These are phyloP conservation scores for Metalampra italica DNA, from an alignment of 2,888 invertebrate species.

Conservation along the genomic window DNA sequence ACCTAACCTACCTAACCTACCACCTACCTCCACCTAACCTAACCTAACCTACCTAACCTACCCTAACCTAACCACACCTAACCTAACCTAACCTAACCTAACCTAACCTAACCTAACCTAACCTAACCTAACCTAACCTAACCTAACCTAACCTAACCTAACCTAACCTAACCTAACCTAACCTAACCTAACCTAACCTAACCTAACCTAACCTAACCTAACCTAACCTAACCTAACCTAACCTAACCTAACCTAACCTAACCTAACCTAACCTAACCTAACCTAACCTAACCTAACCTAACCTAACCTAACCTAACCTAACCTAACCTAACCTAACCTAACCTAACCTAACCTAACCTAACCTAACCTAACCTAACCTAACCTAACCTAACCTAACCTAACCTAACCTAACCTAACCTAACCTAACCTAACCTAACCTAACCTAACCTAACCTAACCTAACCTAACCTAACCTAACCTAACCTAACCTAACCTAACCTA, in stretches of 20 bases:
- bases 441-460: constrained; percentile 10
- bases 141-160: constrained; percentile 8
- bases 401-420: constrained; percentile 10
- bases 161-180: constrained; percentile 10
- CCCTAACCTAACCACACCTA: neutral
- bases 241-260: constrained; percentile 10
- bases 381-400: constrained; percentile 7
- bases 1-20: no score
- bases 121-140: constrained; percentile 4
- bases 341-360: constrained; percentile 10
- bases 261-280: constrained; percentile 8
- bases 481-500: constrained; percentile 8
- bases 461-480: constrained; percentile 7
- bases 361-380: constrained; percentile 8
- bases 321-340: constrained; percentile 10
- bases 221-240: constrained; percentile 10
- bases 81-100: constrained; percentile 3
- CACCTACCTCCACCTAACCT: no score
- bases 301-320: constrained; percentile 10
- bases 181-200: constrained; percentile 8
- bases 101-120: neutral
- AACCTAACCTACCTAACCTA: no score
- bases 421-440: constrained; percentile 11
- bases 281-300: constrained; percentile 6
- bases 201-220: constrained; percentile 8